Percentiles rank a stretch among this genome's conserved stretches.
phyloP scores from a whole-genome alignment of 2,888 invertebrate genomes.

The Nomada goodeniana region DNA sequence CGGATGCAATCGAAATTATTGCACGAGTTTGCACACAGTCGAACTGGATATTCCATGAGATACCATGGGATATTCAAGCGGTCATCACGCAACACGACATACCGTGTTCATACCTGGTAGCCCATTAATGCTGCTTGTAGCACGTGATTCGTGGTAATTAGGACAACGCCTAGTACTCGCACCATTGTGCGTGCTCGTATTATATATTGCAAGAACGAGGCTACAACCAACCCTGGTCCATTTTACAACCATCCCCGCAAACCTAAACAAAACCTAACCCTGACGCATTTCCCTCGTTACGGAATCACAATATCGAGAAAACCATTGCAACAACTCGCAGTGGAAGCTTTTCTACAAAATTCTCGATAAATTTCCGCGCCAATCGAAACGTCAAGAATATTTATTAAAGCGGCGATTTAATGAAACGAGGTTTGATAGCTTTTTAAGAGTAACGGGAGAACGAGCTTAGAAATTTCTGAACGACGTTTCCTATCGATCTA shows the following conservation, averaged over 20 bases:
- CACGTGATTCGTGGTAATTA: slow-evolving; percentile 66
- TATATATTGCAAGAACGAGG: slow-evolving; percentile 26
- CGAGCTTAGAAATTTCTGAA: too few species aligned
- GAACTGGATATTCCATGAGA: slow-evolving; percentile 46
- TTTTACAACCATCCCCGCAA: slow-evolving; percentile 4
- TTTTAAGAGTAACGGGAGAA: too few species aligned
- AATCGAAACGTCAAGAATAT: too few species aligned
- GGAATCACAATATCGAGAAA: slow-evolving; percentile 2
- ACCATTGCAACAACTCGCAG: neutral
- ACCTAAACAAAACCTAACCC: too few species aligned
- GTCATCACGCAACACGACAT: slow-evolving; percentile 45
- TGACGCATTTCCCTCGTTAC: neutral
- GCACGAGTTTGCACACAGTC: slow-evolving; percentile 20
- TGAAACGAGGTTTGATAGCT: too few species aligned
- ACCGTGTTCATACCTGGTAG: slow-evolving; percentile 57
- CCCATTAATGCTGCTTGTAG: slow-evolving; percentile 62
- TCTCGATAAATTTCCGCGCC: too few species aligned
- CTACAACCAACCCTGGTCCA: slow-evolving; percentile 23
- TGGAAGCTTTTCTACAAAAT: too few species aligned
- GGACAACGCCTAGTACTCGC: slow-evolving; percentile 62
- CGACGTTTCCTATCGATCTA: too few species aligned
- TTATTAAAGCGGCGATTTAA: too few species aligned
- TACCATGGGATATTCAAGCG: slow-evolving; percentile 59
- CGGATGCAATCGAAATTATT: slow-evolving; percentile 28
- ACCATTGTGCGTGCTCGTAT: slow-evolving; percentile 46